Evolutionary conservation across 2,797 vertebrate genomes (phyloP).

Genomic region (Acanthurus tractus): DNA sequence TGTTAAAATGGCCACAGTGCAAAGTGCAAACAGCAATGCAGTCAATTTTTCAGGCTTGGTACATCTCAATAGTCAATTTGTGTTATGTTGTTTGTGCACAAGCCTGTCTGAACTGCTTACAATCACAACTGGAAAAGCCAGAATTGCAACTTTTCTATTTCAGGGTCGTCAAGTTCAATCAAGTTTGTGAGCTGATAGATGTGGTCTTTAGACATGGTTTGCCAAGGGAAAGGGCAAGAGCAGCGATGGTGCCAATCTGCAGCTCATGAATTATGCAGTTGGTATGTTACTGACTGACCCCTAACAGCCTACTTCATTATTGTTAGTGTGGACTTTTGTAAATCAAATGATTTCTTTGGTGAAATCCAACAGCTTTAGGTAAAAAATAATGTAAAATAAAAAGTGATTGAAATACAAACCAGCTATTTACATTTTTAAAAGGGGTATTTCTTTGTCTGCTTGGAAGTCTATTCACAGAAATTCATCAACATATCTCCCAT

Average conservation of each 20-base stretch:
- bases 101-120: too few relatives aligned
- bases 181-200: not conserved
- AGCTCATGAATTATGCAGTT: not conserved
- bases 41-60: too few relatives aligned
- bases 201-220: not conserved
- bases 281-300: not conserved
- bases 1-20: too few relatives aligned
- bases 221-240: not conserved
- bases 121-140: too few relatives aligned
- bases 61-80: too few relatives aligned
- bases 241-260: not conserved
- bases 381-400: conserved; percentile 7
- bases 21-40: too few relatives aligned
- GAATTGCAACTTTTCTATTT: not conserved
- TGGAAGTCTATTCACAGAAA: conserved; percentile 30
- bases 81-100: too few relatives aligned
- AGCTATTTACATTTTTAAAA: conserved; percentile 17
- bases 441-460: not conserved
- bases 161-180: not conserved
- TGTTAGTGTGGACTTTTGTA: not conserved
- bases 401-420: conserved; percentile 16
- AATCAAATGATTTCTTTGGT: not conserved
- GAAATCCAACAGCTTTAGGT: not conserved
- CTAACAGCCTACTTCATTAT: not conserved
- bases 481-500: conserved; percentile 29